phyloP scores from a whole-genome alignment of 37 sponge, comb jelly and placozoan species.

The Agelas oroides region DNA sequence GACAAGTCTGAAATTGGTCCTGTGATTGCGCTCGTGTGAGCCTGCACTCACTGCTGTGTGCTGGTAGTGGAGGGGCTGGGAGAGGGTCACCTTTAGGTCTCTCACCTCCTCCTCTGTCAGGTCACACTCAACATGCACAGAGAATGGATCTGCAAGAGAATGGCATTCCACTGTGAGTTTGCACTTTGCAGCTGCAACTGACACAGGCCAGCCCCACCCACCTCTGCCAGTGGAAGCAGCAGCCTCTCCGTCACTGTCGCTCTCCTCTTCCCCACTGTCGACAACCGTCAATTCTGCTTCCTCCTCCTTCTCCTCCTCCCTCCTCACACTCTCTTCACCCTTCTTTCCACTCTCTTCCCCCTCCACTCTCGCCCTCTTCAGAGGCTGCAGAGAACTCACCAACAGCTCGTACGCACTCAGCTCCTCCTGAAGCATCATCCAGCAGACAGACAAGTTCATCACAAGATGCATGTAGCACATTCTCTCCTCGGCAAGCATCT shows the following conservation, averaged over 20 bases:
- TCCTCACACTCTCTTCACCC: neutral
- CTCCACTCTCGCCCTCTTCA: neutral
- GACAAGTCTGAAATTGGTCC: neutral
- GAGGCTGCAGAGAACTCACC: too few species aligned
- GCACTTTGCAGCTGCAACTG: neutral
- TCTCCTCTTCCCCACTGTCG: neutral
- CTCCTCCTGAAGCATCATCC: too few species aligned
- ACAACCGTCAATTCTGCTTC: neutral
- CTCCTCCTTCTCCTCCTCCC: neutral
- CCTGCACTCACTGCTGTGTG: conserved; percentile 3
- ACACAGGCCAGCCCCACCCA: neutral
- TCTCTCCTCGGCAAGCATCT: too few species aligned
- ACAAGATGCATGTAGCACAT: too few species aligned
- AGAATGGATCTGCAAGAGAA: conserved; percentile 62
- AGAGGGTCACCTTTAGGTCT: neutral
- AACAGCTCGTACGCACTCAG: too few species aligned
- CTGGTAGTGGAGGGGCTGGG: conserved; percentile 28
- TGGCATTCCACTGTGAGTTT: neutral
- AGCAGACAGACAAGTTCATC: too few species aligned
- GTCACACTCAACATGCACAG: conserved; percentile 52
- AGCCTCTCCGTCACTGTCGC: neutral
- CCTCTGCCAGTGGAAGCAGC: neutral
- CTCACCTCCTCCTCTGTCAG: conserved; percentile 49
- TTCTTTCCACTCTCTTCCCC: neutral
- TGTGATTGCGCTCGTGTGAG: too few species aligned